Base-by-base conservation (phyloP, 1,140 invertebrate species). In the Drosophila bocki region DNA sequence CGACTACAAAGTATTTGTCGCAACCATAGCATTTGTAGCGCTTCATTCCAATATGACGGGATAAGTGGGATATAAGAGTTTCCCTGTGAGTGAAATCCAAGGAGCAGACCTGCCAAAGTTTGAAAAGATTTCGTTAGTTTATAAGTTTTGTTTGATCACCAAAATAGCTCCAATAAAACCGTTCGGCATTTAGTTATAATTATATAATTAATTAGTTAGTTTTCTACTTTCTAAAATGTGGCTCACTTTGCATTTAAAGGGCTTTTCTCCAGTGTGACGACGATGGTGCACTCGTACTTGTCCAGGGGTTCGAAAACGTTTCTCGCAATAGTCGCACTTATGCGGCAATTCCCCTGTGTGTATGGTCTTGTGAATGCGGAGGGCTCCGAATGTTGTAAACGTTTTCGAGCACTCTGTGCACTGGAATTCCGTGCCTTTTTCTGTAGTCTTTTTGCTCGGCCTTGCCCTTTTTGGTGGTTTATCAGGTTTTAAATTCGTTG, bases 241-340 rank as follows among this genome's bases (percentile, higher is more conserved):
- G 50, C 62, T 50, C 44, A 92, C 91, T 90, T 98, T 97, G 93
- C 98, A 99, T 77, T 97, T 95, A 83, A 96, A 97, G 3, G 96
- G 96, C 58, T 96, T 95, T 83, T 96, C 96, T 2, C 98, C 97
- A 1, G 97, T 98, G 91, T 98, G 97, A 1, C 97, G 97, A 33
- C 97, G 95, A 93, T 98, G 98, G 92, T 99, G 98, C 5, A 92
- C 91, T 3, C 78, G 84, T 4, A 92, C 88, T 56, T 92, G 91
- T 3, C 91, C 91, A 17, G 82, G 80, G 4, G 91, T 92, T 4
- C 91, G 88, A 39, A 92, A 92, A 3, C 80, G 85, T 53, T 92
- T 92, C 4, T 92, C 91, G 48, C 91, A 92, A 61, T 72, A 92
- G 45, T 72, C 71, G 45, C 91, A 92, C 47, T 91, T 85, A 22